phyloP scores from a whole-genome alignment of 2,888 invertebrate species.

The Drosophila ezoana region DNA sequence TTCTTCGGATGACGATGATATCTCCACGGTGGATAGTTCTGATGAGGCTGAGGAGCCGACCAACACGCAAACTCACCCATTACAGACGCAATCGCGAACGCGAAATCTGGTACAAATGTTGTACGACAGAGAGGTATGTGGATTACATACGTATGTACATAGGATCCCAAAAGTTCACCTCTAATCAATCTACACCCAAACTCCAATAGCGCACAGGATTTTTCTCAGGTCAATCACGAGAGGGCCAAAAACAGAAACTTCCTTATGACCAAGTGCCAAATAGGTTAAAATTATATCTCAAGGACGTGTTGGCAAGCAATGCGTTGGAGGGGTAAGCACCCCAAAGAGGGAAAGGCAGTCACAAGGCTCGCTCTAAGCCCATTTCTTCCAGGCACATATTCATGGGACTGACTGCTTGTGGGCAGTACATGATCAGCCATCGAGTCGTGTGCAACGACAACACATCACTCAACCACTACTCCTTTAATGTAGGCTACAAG shows the following conservation, averaged over 20 bases:
- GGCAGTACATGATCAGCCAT: slow-evolving; percentile 96
- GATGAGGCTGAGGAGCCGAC: slow-evolving; percentile 69
- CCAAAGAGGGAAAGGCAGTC: background rate
- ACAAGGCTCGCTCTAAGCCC: background rate
- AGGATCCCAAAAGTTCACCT: background rate
- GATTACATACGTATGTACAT: background rate
- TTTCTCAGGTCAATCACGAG: slow-evolving; percentile 85
- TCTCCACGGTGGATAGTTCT: slow-evolving; percentile 77
- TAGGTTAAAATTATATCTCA: slow-evolving; percentile 87
- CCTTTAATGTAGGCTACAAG: slow-evolving; percentile 87
- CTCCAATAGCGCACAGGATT: slow-evolving; percentile 85
- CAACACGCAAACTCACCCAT: slow-evolving; percentile 27
- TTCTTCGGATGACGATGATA: slow-evolving; percentile 78
- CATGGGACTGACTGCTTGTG: slow-evolving; percentile 97
- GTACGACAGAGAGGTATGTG: slow-evolving; percentile 79
- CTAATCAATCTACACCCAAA: background rate
- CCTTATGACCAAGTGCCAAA: slow-evolving; percentile 86
- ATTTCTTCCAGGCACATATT: slow-evolving; percentile 91
- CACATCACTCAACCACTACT: slow-evolving; percentile 86
- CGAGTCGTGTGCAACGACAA: slow-evolving; percentile 87
- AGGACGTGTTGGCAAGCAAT: slow-evolving; percentile 87
- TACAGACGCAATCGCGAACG: slow-evolving; percentile 46
- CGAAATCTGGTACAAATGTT: slow-evolving; percentile 78
- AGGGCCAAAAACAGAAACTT: slow-evolving; percentile 85
- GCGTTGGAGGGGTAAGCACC: slow-evolving; percentile 85